Conservation (phyloP, 2,113 vertebrate genomes). For the Heptranchias perlo region DNA sequence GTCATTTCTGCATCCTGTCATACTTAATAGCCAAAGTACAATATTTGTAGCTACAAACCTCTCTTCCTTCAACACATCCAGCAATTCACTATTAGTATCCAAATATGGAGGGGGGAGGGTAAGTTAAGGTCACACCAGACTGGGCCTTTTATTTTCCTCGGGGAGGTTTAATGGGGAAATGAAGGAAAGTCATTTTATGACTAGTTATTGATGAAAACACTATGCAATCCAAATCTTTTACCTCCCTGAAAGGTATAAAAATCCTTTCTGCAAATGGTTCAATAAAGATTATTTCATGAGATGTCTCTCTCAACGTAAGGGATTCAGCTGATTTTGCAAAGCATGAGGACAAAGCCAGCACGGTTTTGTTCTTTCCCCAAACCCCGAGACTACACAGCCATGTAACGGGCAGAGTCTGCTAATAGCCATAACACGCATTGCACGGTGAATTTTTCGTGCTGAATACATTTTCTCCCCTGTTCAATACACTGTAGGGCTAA, state of each 20-base stretch:
- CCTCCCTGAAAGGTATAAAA: neutral
- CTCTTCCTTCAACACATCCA: neutral
- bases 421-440: neutral
- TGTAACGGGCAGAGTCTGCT: neutral
- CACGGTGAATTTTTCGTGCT: neutral
- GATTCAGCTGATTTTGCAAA: neutral
- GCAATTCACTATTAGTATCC: neutral
- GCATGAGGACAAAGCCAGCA: neutral
- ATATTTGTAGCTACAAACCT: no score
- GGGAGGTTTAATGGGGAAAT: neutral
- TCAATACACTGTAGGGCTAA: neutral
- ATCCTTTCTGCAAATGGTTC: neutral
- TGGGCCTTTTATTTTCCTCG: neutral
- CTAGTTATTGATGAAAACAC: neutral
- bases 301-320: neutral
- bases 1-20: neutral
- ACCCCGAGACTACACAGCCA: neutral
- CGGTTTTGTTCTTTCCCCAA: neutral
- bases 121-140: neutral
- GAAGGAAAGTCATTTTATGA: no score
- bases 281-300: neutral
- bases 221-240: neutral
- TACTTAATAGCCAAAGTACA: neutral
- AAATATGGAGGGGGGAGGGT: neutral
- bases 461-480: neutral